Evolutionary conservation across 2,113 vertebrate genomes (phyloP).

Genomic region (Thamnophis sirtalis): DNA sequence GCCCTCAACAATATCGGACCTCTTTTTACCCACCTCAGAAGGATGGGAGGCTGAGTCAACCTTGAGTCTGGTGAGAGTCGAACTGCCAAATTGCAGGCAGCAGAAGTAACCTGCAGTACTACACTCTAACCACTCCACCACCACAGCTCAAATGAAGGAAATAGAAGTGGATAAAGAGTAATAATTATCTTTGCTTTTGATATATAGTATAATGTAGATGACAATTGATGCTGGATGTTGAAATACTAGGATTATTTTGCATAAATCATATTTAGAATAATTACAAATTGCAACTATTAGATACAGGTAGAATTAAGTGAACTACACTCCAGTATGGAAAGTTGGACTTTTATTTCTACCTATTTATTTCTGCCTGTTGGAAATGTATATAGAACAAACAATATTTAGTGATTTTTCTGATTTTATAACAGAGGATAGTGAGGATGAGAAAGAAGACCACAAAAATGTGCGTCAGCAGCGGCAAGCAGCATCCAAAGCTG

Average conservation of each 20-base stretch:
- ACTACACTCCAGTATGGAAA: background rate
- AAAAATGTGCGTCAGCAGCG: constrained; percentile 92
- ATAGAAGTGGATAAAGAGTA: background rate
- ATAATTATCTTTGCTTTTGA: background rate
- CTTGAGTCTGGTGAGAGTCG: too few species aligned
- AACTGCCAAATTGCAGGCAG: too few species aligned
- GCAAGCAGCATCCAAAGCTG: constrained; percentile 95
- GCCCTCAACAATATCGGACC: too few species aligned
- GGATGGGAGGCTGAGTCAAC: too few species aligned
- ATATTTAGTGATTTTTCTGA: background rate
- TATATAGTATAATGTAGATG: background rate
- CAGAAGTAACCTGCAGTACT: too few species aligned
- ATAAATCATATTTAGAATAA: background rate
- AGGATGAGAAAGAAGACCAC: constrained; percentile 91
- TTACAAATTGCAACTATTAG: background rate
- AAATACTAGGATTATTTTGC: background rate
- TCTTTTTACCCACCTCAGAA: too few species aligned
- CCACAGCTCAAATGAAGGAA: background rate
- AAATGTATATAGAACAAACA: background rate
- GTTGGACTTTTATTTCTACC: background rate
- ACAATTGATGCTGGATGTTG: background rate
- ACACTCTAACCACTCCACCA: too few species aligned
- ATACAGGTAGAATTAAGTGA: background rate
- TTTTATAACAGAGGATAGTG: constrained; percentile 84
- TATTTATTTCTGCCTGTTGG: fast-evolving